Evolutionary conservation across 2,113 vertebrate genomes (phyloP).

Genomic region (Gorsachius goisagi): DNA sequence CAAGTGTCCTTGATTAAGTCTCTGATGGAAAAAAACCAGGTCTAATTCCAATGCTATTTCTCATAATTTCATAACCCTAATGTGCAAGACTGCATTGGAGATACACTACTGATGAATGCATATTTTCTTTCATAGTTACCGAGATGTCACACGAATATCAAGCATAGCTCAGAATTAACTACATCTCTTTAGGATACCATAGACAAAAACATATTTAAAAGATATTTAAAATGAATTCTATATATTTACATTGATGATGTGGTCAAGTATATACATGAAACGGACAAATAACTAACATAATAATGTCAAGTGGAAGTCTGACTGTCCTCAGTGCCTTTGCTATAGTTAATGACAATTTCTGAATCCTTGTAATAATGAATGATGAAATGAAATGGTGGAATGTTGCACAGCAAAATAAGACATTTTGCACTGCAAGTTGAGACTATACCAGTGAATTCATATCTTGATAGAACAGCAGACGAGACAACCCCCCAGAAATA

Average conservation of each 20-base stretch:
- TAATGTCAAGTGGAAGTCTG: not conserved
- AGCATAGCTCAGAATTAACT: slow-evolving; percentile 39
- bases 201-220: slow-evolving; percentile 51
- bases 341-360: not conserved
- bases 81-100: slow-evolving; percentile 4
- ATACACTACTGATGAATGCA: not conserved
- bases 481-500: slow-evolving; percentile 49
- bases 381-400: slow-evolving; percentile 36
- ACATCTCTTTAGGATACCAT: slow-evolving; percentile 48
- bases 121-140: not conserved
- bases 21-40: not conserved
- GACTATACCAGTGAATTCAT: slow-evolving; percentile 66
- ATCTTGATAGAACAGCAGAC: slow-evolving; percentile 25
- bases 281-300: not conserved
- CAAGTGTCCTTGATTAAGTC: not conserved
- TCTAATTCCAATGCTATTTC: not conserved
- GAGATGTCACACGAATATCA: slow-evolving; percentile 52
- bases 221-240: slow-evolving; percentile 36
- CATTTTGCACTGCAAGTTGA: slow-evolving; percentile 60
- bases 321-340: not conserved
- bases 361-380: not conserved
- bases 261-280: slow-evolving; percentile 47
- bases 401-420: slow-evolving; percentile 56
- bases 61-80: not conserved
- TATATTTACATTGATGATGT: slow-evolving; percentile 46